Percentiles rank a stretch among this genome's conserved stretches.
Conservation (phyloP, 2,888 invertebrate genomes). For the Cheilosia variabilis region DNA sequence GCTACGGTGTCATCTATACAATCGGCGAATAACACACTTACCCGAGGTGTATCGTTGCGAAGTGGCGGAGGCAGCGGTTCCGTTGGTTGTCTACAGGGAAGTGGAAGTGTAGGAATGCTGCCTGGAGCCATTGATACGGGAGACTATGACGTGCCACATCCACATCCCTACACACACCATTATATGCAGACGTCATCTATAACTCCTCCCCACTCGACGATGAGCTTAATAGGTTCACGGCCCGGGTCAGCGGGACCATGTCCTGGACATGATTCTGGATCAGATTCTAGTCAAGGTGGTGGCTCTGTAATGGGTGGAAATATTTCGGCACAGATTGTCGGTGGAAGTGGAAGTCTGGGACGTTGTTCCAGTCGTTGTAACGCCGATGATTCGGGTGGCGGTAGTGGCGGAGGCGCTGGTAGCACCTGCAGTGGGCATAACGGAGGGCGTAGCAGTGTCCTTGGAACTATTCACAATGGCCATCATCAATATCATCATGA, state of each 20-base stretch:
- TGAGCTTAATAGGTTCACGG: constrained; percentile 81
- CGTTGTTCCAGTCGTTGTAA: constrained; percentile 82
- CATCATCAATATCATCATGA: constrained; percentile 83
- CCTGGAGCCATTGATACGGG: constrained; percentile 83
- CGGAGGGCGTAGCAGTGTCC: constrained; percentile 83
- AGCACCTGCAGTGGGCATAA: constrained; percentile 78
- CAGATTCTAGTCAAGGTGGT: constrained; percentile 83
- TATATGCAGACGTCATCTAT: constrained; percentile 84
- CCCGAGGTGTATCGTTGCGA: constrained; percentile 83
- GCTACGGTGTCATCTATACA: constrained; percentile 84
- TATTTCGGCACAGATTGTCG: constrained; percentile 80
- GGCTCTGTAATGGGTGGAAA: constrained; percentile 77
- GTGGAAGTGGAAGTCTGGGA: constrained; percentile 82
- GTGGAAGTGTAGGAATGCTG: constrained; percentile 82
- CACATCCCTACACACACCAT: constrained; percentile 84
- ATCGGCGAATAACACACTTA: constrained; percentile 83
- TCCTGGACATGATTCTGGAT: constrained; percentile 83
- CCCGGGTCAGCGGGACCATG: constrained; percentile 83
- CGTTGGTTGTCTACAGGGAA: constrained; percentile 76
- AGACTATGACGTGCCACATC: constrained; percentile 84
- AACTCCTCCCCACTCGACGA: constrained; percentile 83
- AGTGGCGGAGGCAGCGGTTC: constrained; percentile 76
- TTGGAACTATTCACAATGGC: constrained; percentile 83
- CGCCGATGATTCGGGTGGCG: constrained; percentile 82
- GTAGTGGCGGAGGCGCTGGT: constrained; percentile 81